Base-by-base conservation (phyloP, 2,797 vertebrate species). In the Gymnodraco acuticeps region DNA sequence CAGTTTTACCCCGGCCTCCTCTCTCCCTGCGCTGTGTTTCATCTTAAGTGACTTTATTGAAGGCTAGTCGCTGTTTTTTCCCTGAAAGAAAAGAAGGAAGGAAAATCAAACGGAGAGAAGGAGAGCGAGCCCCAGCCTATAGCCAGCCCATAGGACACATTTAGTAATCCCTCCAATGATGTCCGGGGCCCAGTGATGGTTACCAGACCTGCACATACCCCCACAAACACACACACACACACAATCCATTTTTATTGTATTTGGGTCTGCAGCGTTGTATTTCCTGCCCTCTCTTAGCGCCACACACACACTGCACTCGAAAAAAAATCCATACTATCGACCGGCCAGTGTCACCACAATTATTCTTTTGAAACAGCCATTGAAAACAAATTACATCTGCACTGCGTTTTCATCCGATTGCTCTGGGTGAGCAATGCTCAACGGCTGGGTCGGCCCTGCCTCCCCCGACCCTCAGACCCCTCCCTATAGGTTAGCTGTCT, bases 381-480 rank as follows among this genome's bases (percentile, higher is more conserved):
- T 99, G 98, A 98, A 99, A 99, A 99, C 98, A 98, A 99, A 99
- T 99, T 99, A 99, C 97, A 99, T 99, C 97, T 99, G 97, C 98
- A 97, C 97, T 97, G 97, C 96, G 96, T 98, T 97, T 98, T 97
- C 96, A 96, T 97, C 97, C 96, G 95, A 97, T 97, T 94, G 97
- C 96, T 96, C 94, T 93, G 95, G 96, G 96, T 97, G 97, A 98
- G 96, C 97, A 97, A 95, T 96, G 97, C 96, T 97, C 96, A 97
- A 85, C 86, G 91, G 87, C 83, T 80, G 74, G 86, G 80, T 73
- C 55, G 71, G 78, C 79, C 88, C 64, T 59, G 69, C 80, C 83
- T 89, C 68, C 14, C 56, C 79, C 87, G 66, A 76, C 87, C 82
- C 75, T 54, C 78, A 84, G 80, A 87, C 90, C 86, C 89, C 88